phyloP scores from a whole-genome alignment of 2,888 invertebrate species.

The Polymixis lichenea region DNA sequence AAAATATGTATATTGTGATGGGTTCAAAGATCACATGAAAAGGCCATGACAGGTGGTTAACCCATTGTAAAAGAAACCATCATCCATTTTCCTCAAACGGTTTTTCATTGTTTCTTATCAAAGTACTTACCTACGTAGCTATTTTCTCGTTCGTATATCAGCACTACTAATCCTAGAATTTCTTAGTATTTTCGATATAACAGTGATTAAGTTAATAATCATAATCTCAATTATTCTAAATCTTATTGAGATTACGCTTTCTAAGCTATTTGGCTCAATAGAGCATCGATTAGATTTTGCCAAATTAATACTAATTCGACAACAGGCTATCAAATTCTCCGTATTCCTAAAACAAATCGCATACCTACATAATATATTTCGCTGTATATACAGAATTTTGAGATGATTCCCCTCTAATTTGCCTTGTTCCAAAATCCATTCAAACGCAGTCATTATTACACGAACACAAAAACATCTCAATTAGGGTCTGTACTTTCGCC shows the following conservation, averaged over 20 bases:
- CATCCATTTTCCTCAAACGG: conserved; percentile 30
- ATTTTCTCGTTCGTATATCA: conserved; percentile 10
- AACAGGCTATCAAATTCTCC: neutral
- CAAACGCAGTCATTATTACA: conserved; percentile 14
- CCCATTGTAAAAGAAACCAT: conserved; percentile 3
- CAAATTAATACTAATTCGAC: neutral
- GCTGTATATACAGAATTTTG: neutral
- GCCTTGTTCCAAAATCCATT: conserved; percentile 32
- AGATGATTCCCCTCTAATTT: neutral
- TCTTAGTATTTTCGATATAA: neutral
- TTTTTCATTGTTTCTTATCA: conserved; percentile 25
- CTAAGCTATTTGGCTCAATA: conserved; percentile 12
- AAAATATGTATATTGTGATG: conserved; percentile 18
- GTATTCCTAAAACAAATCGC: neutral
- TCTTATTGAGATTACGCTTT: conserved; percentile 19
- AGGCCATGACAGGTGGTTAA: conserved; percentile 27
- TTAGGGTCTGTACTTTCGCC: conserved; percentile 64
- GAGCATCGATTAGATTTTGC: conserved; percentile 16
- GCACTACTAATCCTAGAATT: neutral
- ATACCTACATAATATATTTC: neutral
- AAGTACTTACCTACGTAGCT: neutral
- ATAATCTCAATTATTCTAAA: conserved; percentile 9
- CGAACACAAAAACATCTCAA: conserved; percentile 46
- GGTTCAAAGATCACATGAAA: conserved; percentile 41
- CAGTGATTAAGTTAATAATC: conserved; percentile 16